Conservation (phyloP, 2,888 invertebrate genomes). For the Dynastes maya region DNA sequence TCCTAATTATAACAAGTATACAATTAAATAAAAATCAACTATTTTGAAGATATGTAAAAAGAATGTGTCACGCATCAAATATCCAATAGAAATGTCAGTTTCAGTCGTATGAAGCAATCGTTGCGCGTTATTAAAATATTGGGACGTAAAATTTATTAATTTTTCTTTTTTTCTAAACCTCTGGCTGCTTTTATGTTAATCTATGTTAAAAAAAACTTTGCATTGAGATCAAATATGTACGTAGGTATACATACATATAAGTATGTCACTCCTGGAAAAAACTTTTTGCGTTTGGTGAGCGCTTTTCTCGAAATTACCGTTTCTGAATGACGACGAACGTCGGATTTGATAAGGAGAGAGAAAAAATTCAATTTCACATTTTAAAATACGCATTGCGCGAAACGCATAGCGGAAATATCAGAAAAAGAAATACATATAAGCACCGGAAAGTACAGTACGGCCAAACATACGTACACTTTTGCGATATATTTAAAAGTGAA, state of each 20-base stretch:
- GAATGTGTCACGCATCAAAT: no score
- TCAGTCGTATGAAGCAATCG: no score
- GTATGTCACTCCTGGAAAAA: neutral
- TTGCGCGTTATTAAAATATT: no score
- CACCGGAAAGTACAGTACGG: neutral
- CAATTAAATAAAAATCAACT: no score
- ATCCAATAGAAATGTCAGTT: no score
- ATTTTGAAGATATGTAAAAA: no score
- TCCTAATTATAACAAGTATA: no score
- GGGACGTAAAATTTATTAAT: no score
- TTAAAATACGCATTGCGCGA: conserved; percentile 31
- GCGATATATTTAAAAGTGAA: conserved; percentile 45
- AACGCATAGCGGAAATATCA: conserved; percentile 24
- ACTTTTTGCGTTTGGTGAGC: neutral
- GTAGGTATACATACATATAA: neutral
- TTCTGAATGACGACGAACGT: conserved; percentile 10
- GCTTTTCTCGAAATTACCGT: conserved; percentile 17
- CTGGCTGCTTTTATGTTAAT: no score
- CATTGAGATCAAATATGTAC: no score
- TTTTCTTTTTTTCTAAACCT: no score
- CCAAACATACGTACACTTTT: neutral
- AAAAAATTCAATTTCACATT: conserved; percentile 39
- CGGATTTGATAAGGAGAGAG: neutral
- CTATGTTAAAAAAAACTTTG: no score
- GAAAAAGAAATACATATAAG: conserved; percentile 17